Base-by-base conservation (phyloP, 2,888 invertebrate genomes). In the Leptopilina drosophilae region DNA sequence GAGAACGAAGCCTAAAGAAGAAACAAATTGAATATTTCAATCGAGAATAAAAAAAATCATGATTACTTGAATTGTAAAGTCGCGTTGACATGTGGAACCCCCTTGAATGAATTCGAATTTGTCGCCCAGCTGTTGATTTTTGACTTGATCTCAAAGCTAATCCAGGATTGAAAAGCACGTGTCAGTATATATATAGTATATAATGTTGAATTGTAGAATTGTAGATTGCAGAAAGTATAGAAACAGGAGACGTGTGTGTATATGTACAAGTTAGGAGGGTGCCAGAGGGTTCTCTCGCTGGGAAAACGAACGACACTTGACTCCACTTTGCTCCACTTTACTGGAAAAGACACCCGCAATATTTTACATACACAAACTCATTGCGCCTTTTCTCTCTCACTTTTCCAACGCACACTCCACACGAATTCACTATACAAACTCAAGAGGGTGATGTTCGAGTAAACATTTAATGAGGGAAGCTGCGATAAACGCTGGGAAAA, bases 261-360 rank as follows among this genome's bases (percentile, higher is more conserved):
- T 77, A 77, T 76, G 75, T 62, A 81, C 78, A 78, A 81, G 80
- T 79, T 79, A 65, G 56, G 82, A 79, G 78, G 76, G 73, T 76
- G 79, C 79, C 80, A 77, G 84, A 85, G 87, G 85, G 87, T 82
- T 82, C 33, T 33, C 33, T 33, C 33, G 83, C 81, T 81, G 85
- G 85, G 85, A 85, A 49, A 87, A 84, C 86, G 84, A 83, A 83
- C 85, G 88, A 87, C 90, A 87, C 88, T 88, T 87, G 88, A 88
- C 87, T 88, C 88, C 85, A 87, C 87, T 88, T 86, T 84, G 83
- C 79, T 79, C 20, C 79, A 80, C 78, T 80, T 75, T 77, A n/a
- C 53, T 49, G 76, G 67, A 80, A 80, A 77, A 79, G 78, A 79
- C 81, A 82, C 82, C 82, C 73, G 82, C 81, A 83, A 80, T 80